A percentile compares a stretch with the other conserved stretches of the same genome.
Conservation (phyloP, 2,888 invertebrate species). For the Erebia ligea region DNA sequence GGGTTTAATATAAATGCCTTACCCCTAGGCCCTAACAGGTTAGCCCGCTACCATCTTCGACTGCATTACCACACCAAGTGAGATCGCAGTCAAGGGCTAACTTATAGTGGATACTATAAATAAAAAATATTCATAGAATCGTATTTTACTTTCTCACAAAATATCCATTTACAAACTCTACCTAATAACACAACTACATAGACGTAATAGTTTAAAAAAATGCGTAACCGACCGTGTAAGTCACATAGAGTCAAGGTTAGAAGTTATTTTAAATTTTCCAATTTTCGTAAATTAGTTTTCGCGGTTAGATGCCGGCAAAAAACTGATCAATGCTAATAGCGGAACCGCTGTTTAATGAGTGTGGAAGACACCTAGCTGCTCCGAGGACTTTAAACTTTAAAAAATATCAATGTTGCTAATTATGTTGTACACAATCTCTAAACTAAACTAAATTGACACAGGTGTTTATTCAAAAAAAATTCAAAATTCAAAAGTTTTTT, state of each 20-base stretch:
- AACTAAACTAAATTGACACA: too few species aligned
- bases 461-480: too few species aligned
- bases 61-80: too few species aligned
- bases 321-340: slow-evolving; percentile 23
- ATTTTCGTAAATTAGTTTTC: slow-evolving; percentile 32
- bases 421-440: too few species aligned
- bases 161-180: background rate
- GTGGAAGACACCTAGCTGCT: background rate
- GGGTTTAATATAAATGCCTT: too few species aligned
- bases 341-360: slow-evolving; percentile 17
- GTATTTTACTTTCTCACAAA: background rate
- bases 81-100: too few species aligned
- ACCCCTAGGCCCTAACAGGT: too few species aligned
- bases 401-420: background rate
- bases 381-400: background rate
- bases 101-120: too few species aligned
- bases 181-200: too few species aligned
- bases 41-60: too few species aligned
- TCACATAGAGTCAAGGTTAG: slow-evolving; percentile 30
- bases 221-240: background rate
- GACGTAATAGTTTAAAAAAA: background rate
- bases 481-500: too few species aligned
- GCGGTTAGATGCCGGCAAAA: slow-evolving; percentile 25
- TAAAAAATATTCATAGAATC: background rate
- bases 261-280: slow-evolving; percentile 31